Percentiles rank a stretch among this genome's conserved stretches.
These are phyloP conservation scores for Onthophagus taurus DNA, from an alignment of 1,140 invertebrate species.

Conservation along the genomic window DNA sequence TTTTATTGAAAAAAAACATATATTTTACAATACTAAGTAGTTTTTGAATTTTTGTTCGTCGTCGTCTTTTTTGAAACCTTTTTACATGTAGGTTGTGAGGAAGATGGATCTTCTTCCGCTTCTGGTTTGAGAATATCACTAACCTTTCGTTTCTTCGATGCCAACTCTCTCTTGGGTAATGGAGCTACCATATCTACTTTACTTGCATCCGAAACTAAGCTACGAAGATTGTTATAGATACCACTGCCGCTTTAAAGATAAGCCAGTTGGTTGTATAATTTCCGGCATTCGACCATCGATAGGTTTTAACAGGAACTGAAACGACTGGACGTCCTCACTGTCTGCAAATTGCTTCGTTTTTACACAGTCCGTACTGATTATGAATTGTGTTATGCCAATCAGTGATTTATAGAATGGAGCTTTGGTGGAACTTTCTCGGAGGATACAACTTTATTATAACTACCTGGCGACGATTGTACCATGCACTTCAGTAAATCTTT, in stretches of 20 bases:
- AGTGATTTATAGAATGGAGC: too few species aligned
- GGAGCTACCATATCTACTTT: not conserved
- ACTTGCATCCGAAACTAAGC: not conserved
- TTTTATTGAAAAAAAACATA: constrained; percentile 1
- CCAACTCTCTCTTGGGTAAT: not conserved
- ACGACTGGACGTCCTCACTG: too few species aligned
- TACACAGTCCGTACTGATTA: too few species aligned
- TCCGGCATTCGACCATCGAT: not conserved
- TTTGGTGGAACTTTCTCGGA: too few species aligned
- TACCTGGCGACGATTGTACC: too few species aligned
- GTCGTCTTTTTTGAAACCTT: constrained; percentile 1
- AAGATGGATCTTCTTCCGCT: not conserved
- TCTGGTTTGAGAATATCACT: not conserved
- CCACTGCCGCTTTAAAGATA: not conserved
- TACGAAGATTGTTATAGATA: not conserved
- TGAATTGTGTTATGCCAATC: too few species aligned
- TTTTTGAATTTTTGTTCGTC: not conserved
- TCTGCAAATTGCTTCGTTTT: too few species aligned
- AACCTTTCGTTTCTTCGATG: not conserved
- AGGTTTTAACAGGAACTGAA: not conserved
- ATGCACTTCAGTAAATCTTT: too few species aligned
- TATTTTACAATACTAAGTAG: constrained; percentile 1
- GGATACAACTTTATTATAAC: too few species aligned
- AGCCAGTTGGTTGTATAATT: constrained; percentile 1
- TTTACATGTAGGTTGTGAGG: not conserved